Conservation (phyloP, 2,797 vertebrate genomes). For the Dallia pectoralis region DNA sequence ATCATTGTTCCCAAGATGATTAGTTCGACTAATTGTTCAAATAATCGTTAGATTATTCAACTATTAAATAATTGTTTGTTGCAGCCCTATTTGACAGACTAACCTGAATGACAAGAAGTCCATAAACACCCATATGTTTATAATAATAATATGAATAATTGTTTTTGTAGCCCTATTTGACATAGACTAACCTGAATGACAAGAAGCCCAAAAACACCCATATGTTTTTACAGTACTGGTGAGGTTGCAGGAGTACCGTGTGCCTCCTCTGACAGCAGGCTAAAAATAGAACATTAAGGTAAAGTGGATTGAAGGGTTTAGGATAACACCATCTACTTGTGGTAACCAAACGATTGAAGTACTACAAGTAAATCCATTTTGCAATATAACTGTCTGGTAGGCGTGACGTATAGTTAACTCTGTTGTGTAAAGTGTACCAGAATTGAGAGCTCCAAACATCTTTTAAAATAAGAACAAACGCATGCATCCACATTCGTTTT, state of each 20-base stretch:
- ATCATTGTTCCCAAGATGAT: too few relatives aligned
- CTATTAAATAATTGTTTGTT: too few relatives aligned
- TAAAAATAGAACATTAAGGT: conserved; percentile 63
- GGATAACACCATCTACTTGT: conserved; percentile 59
- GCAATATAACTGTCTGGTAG: not conserved
- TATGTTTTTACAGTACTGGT: conserved; percentile 3
- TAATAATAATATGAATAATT: too few relatives aligned
- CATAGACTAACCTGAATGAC: too few relatives aligned
- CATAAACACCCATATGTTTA: conserved; percentile 8
- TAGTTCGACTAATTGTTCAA: too few relatives aligned
- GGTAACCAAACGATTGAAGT: not conserved
- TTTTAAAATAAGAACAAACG: not conserved
- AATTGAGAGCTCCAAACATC: not conserved
- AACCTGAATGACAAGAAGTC: not conserved
- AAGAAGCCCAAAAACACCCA: conserved; percentile 8
- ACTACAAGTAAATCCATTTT: not conserved
- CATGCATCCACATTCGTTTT: not conserved
- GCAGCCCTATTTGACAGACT: too few relatives aligned
- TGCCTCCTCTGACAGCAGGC: conserved; percentile 36
- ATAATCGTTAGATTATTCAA: too few relatives aligned
- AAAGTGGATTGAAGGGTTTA: conserved; percentile 71
- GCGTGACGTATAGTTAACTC: not conserved
- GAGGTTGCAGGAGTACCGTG: conserved; percentile 6
- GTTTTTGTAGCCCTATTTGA: too few relatives aligned
- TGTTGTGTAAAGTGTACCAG: not conserved